These are phyloP conservation scores for Bujurquina vittata DNA, from an alignment of 2,113 vertebrate genomes.

Conservation along the genomic window DNA sequence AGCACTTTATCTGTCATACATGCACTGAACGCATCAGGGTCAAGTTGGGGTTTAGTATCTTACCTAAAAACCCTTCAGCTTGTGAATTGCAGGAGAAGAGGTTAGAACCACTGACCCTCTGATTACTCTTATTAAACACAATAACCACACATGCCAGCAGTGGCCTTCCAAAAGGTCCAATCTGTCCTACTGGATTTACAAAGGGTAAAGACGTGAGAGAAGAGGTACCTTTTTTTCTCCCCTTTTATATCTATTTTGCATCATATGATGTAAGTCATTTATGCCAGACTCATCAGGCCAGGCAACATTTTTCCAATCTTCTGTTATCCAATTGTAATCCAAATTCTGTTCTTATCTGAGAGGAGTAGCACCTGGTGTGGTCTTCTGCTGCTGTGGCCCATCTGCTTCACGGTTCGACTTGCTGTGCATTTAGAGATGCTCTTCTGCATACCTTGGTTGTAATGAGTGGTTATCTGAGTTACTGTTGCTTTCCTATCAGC, in stretches of 20 bases:
- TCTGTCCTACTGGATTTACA: neutral
- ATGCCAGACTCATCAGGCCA: neutral
- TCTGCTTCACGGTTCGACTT: neutral
- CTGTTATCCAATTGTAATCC: neutral
- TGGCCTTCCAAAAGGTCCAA: neutral
- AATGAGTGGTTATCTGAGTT: neutral
- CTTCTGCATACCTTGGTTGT: neutral
- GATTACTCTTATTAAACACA: neutral
- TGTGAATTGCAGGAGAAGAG: neutral
- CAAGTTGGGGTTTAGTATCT: neutral
- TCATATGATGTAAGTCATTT: neutral
- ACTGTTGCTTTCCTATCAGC: neutral
- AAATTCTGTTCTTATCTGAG: neutral
- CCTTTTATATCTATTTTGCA: neutral
- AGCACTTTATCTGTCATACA: neutral
- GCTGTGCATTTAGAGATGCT: neutral
- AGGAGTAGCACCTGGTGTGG: neutral
- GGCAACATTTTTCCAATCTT: neutral
- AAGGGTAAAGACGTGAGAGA: too few relatives aligned
- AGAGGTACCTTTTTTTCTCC: neutral
- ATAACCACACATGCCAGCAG: neutral
- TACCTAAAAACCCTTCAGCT: too few relatives aligned
- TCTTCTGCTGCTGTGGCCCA: neutral
- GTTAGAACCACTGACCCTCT: neutral
- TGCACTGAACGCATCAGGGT: accelerated